Percentiles rank a stretch among this genome's conserved stretches.
These are phyloP conservation scores for Aricia agestis DNA, from an alignment of 1,140 invertebrate species.

Conservation along the genomic window DNA sequence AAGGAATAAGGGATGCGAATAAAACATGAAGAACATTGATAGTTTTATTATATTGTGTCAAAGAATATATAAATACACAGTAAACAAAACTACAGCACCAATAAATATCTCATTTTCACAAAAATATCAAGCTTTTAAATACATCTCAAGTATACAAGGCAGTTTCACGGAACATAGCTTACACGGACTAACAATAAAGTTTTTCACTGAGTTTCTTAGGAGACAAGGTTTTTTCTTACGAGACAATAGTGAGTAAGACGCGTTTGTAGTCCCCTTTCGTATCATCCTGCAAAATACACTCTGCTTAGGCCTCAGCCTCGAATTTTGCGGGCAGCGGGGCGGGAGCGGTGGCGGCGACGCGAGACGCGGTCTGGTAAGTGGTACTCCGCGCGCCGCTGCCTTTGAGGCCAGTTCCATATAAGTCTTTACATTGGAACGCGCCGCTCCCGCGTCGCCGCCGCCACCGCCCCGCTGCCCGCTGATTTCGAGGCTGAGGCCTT, in stretches of 20 bases:
- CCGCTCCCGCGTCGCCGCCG: no score
- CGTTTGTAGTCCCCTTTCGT: constrained; percentile 73
- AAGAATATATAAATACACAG: constrained; percentile 60
- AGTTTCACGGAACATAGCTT: constrained; percentile 58
- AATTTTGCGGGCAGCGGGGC: no score
- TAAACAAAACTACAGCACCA: constrained; percentile 75
- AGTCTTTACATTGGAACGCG: no score
- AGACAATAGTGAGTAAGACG: constrained; percentile 67
- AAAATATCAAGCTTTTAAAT: constrained; percentile 70
- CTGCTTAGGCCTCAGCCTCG: background rate
- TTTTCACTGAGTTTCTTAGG: constrained; percentile 43
- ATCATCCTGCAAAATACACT: constrained; percentile 71
- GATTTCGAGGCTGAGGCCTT: no score
- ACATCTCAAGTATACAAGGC: constrained; percentile 65
- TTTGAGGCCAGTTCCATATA: no score
- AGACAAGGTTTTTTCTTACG: constrained; percentile 59
- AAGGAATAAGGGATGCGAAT: constrained; percentile 69
- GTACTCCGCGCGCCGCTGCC: no score
- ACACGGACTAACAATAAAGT: constrained; percentile 28
- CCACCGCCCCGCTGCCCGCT: no score
- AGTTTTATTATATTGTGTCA: constrained; percentile 64
- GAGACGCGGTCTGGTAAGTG: no score
- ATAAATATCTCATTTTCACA: constrained; percentile 75
- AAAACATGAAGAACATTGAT: constrained; percentile 63
- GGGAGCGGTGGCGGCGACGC: no score